Evolutionary conservation across 2,888 invertebrate genomes (phyloP), one percentile per base, ranked within the genome.

Genomic region (Pseudeuparius sepicola): DNA sequence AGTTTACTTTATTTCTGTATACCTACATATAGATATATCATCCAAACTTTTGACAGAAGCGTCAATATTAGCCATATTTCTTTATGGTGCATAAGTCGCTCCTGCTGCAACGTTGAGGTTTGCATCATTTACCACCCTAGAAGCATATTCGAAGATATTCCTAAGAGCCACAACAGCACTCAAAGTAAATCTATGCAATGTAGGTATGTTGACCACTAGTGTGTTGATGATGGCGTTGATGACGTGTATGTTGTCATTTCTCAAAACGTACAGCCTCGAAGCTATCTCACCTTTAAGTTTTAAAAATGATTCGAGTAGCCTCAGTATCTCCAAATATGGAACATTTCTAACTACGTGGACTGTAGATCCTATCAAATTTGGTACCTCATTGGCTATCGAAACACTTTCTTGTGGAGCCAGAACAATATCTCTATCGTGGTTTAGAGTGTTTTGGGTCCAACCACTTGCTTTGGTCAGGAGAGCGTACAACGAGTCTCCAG

Each of bases 271-370:
- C 7, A 43, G 6, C 5, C 34, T 14, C 10, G 33, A 26, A 4
- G 31, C 34, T 5, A 45, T 11, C 25, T 45, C 45, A 11, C 40
- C 43, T 16, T 45, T 43, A 10, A 45, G 23, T 18, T 28, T 31
- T 4, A 45, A 6, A 31, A 41, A 43, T 1, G 37, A 20, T 28
- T 45, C 43, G n/a, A 43, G 14, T 6, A 43, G 20, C 31, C 30
- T 37, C 4, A 45, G 35, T 4, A 43, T 25, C 40, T 45, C 45
- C 6, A 37, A 18, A 15, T 41, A 45, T n/a, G 45, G 43, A 11
- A 30, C 33, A 16, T 39, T 13, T 26, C 31, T 33, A 14, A 20
- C 29, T 33, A 36, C n/a, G 11, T 31, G 26, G 5, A 31, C n/a
- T 9, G 31, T 27, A 4, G 36, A n/a, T 3, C 18, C n/a, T 3